Evolutionary conservation across 2,888 invertebrate species (phyloP).

Genomic region (Schizaphis graminum): DNA sequence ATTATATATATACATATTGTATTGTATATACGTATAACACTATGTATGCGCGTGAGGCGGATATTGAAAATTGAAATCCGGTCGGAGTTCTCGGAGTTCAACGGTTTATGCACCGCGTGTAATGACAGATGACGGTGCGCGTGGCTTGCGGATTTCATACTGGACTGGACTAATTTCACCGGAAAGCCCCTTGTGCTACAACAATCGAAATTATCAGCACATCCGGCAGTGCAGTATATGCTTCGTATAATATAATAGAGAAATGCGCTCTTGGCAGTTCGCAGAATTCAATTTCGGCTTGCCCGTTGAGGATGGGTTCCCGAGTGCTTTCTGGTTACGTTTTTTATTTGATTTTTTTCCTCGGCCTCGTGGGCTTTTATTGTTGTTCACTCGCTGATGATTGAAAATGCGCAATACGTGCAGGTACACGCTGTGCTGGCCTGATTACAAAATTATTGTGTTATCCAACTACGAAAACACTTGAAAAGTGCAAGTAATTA

Average conservation of each 20-base stretch:
- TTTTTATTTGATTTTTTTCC: background rate
- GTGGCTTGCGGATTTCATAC: background rate
- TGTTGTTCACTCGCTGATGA: background rate
- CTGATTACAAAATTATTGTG: background rate
- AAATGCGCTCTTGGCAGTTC: background rate
- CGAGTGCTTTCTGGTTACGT: background rate
- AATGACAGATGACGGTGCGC: conserved; percentile 22
- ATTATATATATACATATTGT: background rate
- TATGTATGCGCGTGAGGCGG: background rate
- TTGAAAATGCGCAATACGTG: background rate
- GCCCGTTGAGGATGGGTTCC: background rate
- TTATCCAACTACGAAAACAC: background rate
- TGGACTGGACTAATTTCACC: background rate
- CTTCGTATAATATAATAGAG: background rate
- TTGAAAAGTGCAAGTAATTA: background rate
- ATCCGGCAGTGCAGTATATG: background rate
- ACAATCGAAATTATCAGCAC: conserved; percentile 16
- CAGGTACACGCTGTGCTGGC: background rate
- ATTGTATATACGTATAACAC: background rate
- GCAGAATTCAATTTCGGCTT: background rate
- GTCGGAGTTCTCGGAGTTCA: background rate
- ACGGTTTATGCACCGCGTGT: background rate
- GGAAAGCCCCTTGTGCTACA: background rate
- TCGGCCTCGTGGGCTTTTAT: background rate
- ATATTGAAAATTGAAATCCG: background rate